Evolutionary conservation across 2,797 vertebrate genomes (phyloP).

Genomic region (Aphelocoma californica): DNA sequence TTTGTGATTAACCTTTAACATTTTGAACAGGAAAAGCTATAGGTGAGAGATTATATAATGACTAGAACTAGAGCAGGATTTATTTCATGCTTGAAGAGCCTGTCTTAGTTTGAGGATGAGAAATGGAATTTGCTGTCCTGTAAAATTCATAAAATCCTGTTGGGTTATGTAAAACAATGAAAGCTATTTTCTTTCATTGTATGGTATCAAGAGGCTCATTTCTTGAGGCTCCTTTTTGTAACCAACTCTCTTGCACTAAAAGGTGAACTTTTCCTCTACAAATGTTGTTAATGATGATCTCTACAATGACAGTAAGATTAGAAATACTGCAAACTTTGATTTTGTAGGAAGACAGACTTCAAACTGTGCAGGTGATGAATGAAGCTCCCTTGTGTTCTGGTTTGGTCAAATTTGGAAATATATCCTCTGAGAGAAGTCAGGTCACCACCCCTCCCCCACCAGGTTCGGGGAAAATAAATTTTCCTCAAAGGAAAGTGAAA

Average conservation of each 20-base stretch:
- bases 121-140: slow-evolving; percentile 36
- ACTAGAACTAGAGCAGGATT: background rate
- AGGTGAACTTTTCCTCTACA: background rate
- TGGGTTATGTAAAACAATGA: background rate
- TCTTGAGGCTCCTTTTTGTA: background rate
- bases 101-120: slow-evolving; percentile 8
- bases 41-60: slow-evolving; percentile 21
- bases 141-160: slow-evolving; percentile 2
- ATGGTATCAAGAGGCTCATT: background rate
- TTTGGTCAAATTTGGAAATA: too few relatives aligned
- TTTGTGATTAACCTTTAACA: slow-evolving; percentile 38
- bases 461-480: too few relatives aligned
- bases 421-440: too few relatives aligned
- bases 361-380: background rate
- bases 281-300: background rate
- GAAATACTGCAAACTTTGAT: background rate
- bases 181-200: background rate
- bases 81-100: slow-evolving; percentile 37
- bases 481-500: too few relatives aligned
- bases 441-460: too few relatives aligned
- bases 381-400: background rate
- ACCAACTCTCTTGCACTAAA: background rate
- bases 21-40: slow-evolving; percentile 13
- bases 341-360: background rate
- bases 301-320: background rate